These are phyloP conservation scores for Buceros bicornis DNA, from an alignment of 2,797 vertebrate species.

Conservation along the genomic window DNA sequence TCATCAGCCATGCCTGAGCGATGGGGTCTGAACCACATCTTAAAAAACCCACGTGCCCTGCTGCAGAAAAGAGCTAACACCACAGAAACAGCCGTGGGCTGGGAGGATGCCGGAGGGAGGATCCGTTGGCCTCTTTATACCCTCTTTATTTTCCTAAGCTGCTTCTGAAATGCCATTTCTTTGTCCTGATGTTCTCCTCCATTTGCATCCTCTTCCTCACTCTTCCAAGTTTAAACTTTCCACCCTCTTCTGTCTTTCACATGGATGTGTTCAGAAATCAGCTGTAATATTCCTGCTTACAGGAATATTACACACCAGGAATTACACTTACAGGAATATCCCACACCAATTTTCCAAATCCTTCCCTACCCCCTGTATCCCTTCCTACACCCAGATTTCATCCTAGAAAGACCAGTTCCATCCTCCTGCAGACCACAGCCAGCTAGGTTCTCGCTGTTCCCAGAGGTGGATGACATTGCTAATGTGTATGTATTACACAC, in stretches of 20 bases:
- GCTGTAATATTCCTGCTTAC: neutral
- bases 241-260: neutral
- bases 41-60: neutral
- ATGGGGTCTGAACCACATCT: neutral
- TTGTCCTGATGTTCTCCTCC: neutral
- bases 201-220: neutral
- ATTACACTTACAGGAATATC: too few relatives aligned
- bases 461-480: neutral
- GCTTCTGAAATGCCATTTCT: neutral
- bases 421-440: neutral
- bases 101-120: neutral
- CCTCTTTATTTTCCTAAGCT: neutral
- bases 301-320: too few relatives aligned
- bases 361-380: neutral
- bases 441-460: neutral
- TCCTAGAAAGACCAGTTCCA: neutral
- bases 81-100: neutral
- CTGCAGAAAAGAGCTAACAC: neutral
- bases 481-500: slow-evolving; percentile 17
- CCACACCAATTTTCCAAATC: neutral
- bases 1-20: accelerated
- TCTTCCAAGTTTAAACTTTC: neutral
- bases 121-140: neutral
- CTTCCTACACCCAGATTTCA: neutral
- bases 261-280: neutral